Base-by-base conservation (phyloP, 2,888 invertebrate species). In the Xanthorhoe spadicearia region DNA sequence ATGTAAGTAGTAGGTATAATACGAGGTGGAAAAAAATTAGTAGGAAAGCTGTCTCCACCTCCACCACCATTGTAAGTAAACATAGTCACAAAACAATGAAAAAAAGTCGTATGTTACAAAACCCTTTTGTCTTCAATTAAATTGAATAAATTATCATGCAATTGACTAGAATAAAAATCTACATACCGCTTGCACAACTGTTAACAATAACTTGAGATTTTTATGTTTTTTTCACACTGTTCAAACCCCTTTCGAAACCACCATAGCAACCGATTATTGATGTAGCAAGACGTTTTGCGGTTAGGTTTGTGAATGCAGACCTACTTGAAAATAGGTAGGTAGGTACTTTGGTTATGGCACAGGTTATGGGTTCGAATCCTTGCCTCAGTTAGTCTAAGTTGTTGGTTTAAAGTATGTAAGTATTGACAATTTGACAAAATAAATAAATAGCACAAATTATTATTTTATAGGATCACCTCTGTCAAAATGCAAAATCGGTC, bases 201-300 rank as follows among this genome's bases (percentile, higher is more conserved):
- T 38, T 50, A 65, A 9, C 32, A 35, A 18, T 59, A 66, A 64
- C 43, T 8, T 58, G 0, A 5, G 49, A 38, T 64, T 67, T 73
- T 71, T 71, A 71, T 46, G 67, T 15, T 66, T 69, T 71, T 67
- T 70, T 61, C 55, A 64, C 63, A 71, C 70, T 28, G 28, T 28
- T n/a, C 7, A 15, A 53, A 50, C 48, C 56, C 48, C 52, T 46
- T n/a, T 48, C 5, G 10, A 3, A 23, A 2, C n/a, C 10, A 28
- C 6, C 17, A 13, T 64, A 35, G 64, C 64, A 58, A 64, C 68
- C 6, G 7, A 2, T 7, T 64, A 68, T 68, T 54, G 68, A 68
- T 61, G n/a, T 32, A 58, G 48, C 35, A 49, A 48, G 38, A 43
- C 3, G 17, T 48, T 17, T 48, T 48, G 48, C 38, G 38, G 13